These are phyloP conservation scores for Gallinago media DNA, from an alignment of 2,113 vertebrate species.

Conservation along the genomic window DNA sequence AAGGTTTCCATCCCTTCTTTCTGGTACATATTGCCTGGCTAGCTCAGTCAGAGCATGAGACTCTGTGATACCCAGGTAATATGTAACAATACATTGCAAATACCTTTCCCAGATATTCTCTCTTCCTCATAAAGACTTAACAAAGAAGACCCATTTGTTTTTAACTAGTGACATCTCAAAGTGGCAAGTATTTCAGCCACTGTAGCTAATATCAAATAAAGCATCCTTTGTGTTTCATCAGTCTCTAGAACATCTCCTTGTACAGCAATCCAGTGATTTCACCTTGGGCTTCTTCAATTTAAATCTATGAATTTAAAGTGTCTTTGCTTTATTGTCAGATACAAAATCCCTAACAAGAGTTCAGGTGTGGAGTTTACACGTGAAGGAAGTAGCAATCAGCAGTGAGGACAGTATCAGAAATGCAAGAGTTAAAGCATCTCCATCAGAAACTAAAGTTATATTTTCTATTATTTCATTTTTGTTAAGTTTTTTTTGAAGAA, in stretches of 20 bases:
- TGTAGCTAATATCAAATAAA: not conserved
- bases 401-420: not conserved
- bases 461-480: not conserved
- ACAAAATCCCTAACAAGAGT: not conserved
- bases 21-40: constrained; percentile 40
- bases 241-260: not conserved
- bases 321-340: not conserved
- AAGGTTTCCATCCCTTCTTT: not conserved
- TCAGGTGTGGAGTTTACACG: not conserved
- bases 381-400: not conserved
- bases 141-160: not conserved
- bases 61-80: constrained; percentile 72
- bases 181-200: not conserved
- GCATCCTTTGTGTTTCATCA: not conserved
- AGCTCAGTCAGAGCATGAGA: constrained; percentile 99
- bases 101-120: not conserved
- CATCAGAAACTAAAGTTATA: not conserved
- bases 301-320: not conserved
- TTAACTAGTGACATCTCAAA: not conserved
- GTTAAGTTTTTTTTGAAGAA: not conserved
- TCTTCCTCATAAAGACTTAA: not conserved
- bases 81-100: not conserved
- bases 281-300: not conserved
- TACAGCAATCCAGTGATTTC: not conserved
- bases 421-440: not conserved